Evolutionary conservation across 2,113 vertebrate species (phyloP).

Genomic region (Gallinago paraguaiae): DNA sequence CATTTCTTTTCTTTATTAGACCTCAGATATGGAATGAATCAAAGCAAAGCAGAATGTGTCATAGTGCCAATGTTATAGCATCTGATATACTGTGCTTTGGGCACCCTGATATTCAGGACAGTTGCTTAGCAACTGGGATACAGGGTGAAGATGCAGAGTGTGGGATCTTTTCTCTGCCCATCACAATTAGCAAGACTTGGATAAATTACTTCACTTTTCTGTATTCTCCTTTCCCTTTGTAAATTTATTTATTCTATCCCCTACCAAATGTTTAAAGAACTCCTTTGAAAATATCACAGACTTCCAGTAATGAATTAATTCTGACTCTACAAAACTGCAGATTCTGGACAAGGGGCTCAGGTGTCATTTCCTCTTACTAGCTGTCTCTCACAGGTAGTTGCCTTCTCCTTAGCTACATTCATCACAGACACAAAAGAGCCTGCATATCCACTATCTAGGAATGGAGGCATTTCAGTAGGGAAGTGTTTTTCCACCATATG

Average conservation of each 20-base stretch:
- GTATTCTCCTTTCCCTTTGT: not conserved
- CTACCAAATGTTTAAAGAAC: not conserved
- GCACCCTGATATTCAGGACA: slow-evolving; percentile 27
- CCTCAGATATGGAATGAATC: not conserved
- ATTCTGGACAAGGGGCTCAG: not conserved
- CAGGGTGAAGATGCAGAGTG: slow-evolving; percentile 23
- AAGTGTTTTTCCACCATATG: not conserved
- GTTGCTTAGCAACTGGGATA: slow-evolving; percentile 59
- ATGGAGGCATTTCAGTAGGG: not conserved
- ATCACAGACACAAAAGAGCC: not conserved
- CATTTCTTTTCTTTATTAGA: not conserved
- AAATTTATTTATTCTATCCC: not conserved
- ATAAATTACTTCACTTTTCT: slow-evolving; percentile 51
- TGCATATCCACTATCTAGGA: not conserved
- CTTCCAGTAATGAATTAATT: not conserved
- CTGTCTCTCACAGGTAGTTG: not conserved
- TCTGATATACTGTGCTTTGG: slow-evolving; percentile 40
- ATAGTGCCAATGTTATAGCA: not conserved
- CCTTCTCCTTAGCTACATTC: not conserved
- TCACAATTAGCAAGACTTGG: slow-evolving; percentile 13
- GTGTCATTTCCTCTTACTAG: not conserved
- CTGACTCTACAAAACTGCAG: not conserved
- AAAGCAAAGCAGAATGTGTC: slow-evolving; percentile 41
- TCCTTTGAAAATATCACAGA: not conserved
- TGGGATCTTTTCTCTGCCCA: slow-evolving; percentile 48